phyloP scores from a whole-genome alignment of 2,888 invertebrate species.

The Hymenopus coronatus region DNA sequence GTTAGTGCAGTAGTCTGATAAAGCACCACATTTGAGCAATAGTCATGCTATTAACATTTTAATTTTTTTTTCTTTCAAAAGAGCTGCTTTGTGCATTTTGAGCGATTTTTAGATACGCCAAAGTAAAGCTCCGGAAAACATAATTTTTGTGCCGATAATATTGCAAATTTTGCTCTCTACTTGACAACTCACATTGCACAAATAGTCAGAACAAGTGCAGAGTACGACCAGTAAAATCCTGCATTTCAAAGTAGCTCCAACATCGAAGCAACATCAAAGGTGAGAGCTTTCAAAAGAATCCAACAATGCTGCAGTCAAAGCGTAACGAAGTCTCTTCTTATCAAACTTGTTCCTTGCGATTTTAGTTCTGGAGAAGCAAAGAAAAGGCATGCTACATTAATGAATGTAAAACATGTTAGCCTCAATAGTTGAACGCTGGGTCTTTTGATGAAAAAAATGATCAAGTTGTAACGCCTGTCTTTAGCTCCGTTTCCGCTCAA shows the following conservation, averaged over 20 bases:
- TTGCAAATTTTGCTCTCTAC: not conserved
- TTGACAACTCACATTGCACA: not conserved
- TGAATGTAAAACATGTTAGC: not conserved
- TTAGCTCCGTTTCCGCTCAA: too few relatives aligned
- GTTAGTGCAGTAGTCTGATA: not conserved
- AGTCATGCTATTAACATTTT: not conserved
- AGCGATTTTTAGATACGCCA: not conserved
- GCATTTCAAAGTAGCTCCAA: not conserved
- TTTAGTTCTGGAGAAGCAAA: not conserved
- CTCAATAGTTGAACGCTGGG: too few relatives aligned
- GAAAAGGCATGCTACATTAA: not conserved
- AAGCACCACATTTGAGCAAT: not conserved
- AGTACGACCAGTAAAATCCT: not conserved
- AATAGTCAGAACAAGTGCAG: not conserved
- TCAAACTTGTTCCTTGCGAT: not conserved
- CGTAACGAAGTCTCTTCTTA: not conserved
- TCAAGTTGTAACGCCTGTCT: too few relatives aligned
- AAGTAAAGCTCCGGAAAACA: not conserved
- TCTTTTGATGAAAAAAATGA: too few relatives aligned
- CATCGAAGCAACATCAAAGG: not conserved
- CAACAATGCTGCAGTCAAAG: not conserved
- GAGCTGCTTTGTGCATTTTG: not conserved
- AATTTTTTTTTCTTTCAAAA: not conserved
- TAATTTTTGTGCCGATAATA: not conserved
- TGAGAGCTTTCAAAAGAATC: not conserved